phyloP scores from a whole-genome alignment of 2,113 vertebrate genomes.

The Phoenicopterus ruber region DNA sequence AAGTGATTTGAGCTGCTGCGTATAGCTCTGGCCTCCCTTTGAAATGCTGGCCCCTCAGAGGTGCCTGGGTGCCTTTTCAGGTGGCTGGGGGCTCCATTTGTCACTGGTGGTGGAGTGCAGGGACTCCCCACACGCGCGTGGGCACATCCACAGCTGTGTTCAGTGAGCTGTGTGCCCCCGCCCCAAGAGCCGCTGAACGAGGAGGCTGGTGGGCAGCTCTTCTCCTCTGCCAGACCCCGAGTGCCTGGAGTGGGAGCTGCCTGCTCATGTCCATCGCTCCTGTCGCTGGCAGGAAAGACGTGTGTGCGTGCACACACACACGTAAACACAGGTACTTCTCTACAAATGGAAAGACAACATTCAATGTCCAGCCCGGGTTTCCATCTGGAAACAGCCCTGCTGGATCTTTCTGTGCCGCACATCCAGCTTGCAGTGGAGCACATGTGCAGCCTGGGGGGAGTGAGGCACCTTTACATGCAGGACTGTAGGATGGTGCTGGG shows the following conservation, averaged over 20 bases:
- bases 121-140: fast-evolving
- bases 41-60: background rate
- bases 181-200: too few species aligned
- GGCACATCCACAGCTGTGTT: fast-evolving
- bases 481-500: background rate
- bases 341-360: background rate
- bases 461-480: background rate
- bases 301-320: background rate
- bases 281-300: too few species aligned
- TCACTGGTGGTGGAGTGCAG: background rate
- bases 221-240: background rate
- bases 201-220: background rate
- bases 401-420: background rate
- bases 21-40: background rate
- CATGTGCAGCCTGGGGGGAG: background rate
- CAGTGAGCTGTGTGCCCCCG: background rate
- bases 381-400: background rate
- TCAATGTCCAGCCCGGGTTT: background rate
- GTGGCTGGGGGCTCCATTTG: background rate
- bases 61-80: background rate
- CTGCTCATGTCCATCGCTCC: background rate
- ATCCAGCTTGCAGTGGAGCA: background rate
- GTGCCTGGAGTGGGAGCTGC: background rate
- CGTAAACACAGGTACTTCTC: background rate
- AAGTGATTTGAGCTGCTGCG: background rate